Percentiles rank a stretch among this genome's conserved stretches.
phyloP scores from a whole-genome alignment of 2,888 invertebrate genomes.

The Heteropelma amictum region DNA sequence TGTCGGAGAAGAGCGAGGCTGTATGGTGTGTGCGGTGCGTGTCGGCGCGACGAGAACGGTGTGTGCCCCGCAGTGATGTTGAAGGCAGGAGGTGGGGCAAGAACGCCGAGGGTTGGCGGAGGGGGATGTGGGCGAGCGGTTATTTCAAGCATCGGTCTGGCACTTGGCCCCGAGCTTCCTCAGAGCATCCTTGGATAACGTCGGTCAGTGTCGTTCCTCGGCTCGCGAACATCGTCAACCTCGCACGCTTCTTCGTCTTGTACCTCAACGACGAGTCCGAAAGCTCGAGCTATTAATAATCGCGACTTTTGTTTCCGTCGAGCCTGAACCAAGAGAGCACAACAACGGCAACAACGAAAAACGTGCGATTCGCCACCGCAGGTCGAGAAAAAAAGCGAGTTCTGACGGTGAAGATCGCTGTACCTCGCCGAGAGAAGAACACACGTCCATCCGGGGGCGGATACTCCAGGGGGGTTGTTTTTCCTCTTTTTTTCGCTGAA shows the following conservation, averaged over 20 bases:
- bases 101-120: constrained; percentile 68
- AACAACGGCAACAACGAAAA: background rate
- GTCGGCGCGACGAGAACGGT: constrained; percentile 27
- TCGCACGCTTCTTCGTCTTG: constrained; percentile 12
- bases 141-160: constrained; percentile 76
- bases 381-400: no score
- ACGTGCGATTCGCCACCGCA: no score
- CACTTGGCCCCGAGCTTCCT: constrained; percentile 75
- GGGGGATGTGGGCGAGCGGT: constrained; percentile 73
- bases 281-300: background rate
- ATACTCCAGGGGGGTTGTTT: background rate
- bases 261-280: background rate
- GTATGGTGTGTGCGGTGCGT: constrained; percentile 9
- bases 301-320: background rate
- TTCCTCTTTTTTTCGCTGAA: no score
- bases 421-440: no score
- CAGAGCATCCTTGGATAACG: constrained; percentile 64
- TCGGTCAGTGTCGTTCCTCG: constrained; percentile 60
- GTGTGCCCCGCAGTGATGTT: constrained; percentile 15
- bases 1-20: constrained; percentile 44
- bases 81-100: constrained; percentile 61
- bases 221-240: constrained; percentile 56
- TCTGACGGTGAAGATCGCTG: no score
- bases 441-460: no score
- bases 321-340: background rate